These are phyloP conservation scores for Drosophila guanche DNA, from an alignment of 1,140 invertebrate genomes.

Conservation along the genomic window DNA sequence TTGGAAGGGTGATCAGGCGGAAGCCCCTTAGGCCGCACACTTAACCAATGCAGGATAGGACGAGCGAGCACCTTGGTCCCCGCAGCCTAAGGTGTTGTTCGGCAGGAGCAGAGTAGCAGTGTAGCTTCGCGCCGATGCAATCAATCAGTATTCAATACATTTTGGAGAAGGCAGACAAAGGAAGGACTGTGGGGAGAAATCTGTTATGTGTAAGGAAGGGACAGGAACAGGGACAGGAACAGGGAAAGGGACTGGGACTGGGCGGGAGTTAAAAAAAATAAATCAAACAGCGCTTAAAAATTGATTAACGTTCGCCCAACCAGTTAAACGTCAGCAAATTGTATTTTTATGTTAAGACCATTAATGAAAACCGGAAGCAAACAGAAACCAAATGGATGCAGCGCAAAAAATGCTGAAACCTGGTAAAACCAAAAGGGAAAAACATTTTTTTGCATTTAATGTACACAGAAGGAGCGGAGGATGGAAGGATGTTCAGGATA, in stretches of 20 bases:
- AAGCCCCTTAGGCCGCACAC: constrained; percentile 31
- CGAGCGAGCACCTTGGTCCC: constrained; percentile 6
- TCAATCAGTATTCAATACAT: constrained; percentile 36
- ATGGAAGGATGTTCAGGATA: constrained; percentile 43
- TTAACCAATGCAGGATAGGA: constrained; percentile 10
- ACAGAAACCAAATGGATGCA: constrained; percentile 57
- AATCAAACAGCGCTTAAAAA: constrained; percentile 78
- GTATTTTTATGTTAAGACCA: constrained; percentile 81
- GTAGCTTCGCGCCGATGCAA: constrained; percentile 3
- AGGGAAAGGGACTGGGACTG: not conserved
- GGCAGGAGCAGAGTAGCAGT: not conserved
- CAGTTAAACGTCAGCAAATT: constrained; percentile 79
- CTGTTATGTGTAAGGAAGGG: too few relatives aligned
- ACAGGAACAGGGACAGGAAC: not conserved
- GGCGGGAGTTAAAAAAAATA: constrained; percentile 41
- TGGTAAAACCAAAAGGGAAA: constrained; percentile 35
- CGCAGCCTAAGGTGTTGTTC: constrained; percentile 1
- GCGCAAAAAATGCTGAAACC: constrained; percentile 8
- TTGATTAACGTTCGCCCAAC: constrained; percentile 72
- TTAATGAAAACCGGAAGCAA: constrained; percentile 79
- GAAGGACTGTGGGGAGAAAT: too few relatives aligned
- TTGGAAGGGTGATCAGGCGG: constrained; percentile 48
- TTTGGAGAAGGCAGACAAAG: constrained; percentile 20
- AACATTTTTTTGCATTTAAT: constrained; percentile 71
- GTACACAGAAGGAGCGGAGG: constrained; percentile 37